Evolutionary conservation across 2,888 invertebrate species (phyloP), one percentile per base, ranked within the genome.

Genomic region (Junonia oenone): DNA sequence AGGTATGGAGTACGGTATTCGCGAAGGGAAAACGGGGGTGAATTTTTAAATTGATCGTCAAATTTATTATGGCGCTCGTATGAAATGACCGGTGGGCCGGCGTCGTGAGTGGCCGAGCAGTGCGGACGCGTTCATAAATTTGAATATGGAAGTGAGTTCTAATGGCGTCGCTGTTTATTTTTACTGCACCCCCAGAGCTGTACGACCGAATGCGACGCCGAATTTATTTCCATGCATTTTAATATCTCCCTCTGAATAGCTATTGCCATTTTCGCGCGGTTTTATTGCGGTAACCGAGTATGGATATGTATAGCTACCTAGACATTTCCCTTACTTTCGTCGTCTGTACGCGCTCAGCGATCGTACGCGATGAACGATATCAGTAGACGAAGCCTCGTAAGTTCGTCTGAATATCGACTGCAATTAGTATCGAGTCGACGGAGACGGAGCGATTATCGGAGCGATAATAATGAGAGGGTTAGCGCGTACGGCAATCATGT

Each of bases 141-240:
- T 83, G 87, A 90, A 91, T 90, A 91, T 91, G 90, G 91, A 91
- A 91, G 91, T 91, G 91, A 86, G 87, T 89, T 87, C 84, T 91
- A 89, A 91, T 91, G 86, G 87, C 86, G 83, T 81, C 84, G 82
- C 87, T 91, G 91, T 91, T 91, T 91, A 91, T 91, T 91, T 91
- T 90, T 86, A 89, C 86, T 88, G 89, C 87, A 90, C 87, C 90
- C 90, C 89, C 86, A 81, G 80, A 86, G 81, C 83, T 75, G 83
- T 77, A 83, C 80, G 88, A 79, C 83, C 90, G 91, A 91, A 91
- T 91, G 91, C 91, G 91, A 90, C 89, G 90, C 90, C 89, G 89
- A 91, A 91, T 88, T 89, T 90, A 90, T 90, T 89, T 86, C 87
- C 89, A 90, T 89, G 89, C 89, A 90, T 90, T 90, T 90, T 90